Conservation (phyloP, 2,113 vertebrate species). For the Enhydra lutris region DNA sequence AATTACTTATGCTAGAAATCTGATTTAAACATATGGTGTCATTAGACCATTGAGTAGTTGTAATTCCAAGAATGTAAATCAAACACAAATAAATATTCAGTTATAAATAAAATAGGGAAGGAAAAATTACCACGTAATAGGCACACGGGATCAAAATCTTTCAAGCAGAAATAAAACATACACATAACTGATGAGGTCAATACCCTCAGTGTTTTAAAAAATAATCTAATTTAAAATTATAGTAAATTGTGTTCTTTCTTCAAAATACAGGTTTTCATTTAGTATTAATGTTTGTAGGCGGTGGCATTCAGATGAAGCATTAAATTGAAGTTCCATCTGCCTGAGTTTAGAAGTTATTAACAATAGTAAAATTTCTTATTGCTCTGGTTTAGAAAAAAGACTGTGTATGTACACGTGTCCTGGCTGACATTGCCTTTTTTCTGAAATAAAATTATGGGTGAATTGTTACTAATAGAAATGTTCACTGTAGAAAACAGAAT, state of each 20-base stretch:
- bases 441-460: constrained; percentile 64
- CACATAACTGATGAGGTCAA: neutral
- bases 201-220: neutral
- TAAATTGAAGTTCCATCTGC: constrained; percentile 56
- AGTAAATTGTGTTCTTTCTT: neutral
- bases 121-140: neutral
- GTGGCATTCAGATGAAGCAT: constrained; percentile 44
- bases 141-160: neutral
- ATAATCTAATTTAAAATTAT: neutral
- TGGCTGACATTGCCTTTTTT: constrained; percentile 40
- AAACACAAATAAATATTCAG: neutral
- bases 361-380: constrained; percentile 31
- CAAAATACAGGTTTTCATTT: constrained; percentile 10
- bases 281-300: constrained; percentile 16
- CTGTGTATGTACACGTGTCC: neutral
- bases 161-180: neutral
- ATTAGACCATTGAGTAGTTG: neutral
- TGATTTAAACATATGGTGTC: neutral
- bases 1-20: neutral
- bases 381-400: constrained; percentile 22
- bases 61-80: neutral
- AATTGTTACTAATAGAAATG: constrained; percentile 72
- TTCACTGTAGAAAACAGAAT: constrained; percentile 73
- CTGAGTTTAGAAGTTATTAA: constrained; percentile 59
- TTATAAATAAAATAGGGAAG: neutral